A percentile compares a stretch with the other conserved stretches of the same genome.
These are phyloP conservation scores for Meteorus colon DNA, from an alignment of 2,888 invertebrate genomes.

Conservation along the genomic window DNA sequence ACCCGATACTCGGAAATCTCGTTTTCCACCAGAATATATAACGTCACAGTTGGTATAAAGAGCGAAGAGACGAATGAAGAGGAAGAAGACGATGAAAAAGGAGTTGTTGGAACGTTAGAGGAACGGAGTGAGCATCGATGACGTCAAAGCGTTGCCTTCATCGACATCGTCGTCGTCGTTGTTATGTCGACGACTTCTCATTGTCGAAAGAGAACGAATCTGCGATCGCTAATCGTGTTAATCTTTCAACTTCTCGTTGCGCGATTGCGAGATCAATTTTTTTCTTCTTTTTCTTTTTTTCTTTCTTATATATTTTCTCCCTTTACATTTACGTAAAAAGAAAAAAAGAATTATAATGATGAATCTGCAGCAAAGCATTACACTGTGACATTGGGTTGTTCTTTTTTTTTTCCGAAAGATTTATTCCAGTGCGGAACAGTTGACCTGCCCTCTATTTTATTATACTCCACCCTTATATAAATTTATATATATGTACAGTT, in stretches of 20 bases:
- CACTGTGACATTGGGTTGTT: not conserved
- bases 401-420: not conserved
- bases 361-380: not conserved
- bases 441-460: conserved; percentile 13
- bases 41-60: not conserved
- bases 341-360: conserved; percentile 7
- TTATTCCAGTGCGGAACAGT: conserved; percentile 10
- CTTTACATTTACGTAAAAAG: not conserved
- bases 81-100: not conserved
- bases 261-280: not conserved
- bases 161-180: not conserved
- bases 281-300: conserved; percentile 18
- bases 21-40: conserved; percentile 29
- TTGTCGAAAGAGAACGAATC: conserved; percentile 22
- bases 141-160: conserved; percentile 16
- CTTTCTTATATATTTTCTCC: not conserved
- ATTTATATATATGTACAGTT: not conserved
- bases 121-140: not conserved
- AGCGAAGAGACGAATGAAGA: not conserved
- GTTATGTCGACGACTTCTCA: not conserved
- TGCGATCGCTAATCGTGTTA: conserved; percentile 42
- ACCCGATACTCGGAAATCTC: conserved; percentile 39
- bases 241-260: conserved; percentile 33
- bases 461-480: not conserved
- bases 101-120: not conserved